phyloP scores from a whole-genome alignment of 2,888 invertebrate genomes.

The Leptopilina myrica region DNA sequence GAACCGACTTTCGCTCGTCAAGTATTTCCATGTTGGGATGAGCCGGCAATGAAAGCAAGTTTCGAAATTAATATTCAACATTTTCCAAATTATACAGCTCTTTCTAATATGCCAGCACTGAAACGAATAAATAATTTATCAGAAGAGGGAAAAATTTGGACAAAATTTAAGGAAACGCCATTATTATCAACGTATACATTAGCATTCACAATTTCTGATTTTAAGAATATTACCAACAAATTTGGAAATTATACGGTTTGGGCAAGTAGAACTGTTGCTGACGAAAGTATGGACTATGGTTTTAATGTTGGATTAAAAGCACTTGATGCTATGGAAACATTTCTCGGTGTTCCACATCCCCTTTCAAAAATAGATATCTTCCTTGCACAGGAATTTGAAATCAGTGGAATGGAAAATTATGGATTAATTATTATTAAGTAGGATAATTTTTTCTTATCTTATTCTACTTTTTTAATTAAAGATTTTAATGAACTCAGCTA shows the following conservation, averaged over 20 bases:
- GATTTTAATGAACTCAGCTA: too few species aligned
- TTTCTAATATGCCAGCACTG: background rate
- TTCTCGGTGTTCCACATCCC: background rate
- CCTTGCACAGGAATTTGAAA: background rate
- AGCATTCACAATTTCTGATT: background rate
- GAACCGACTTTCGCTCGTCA: background rate
- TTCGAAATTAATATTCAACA: background rate
- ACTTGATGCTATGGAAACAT: background rate
- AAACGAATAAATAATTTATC: background rate
- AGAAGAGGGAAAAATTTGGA: background rate
- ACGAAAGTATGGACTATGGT: background rate
- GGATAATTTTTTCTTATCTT: background rate
- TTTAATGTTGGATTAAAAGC: background rate
- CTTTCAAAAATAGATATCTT: background rate
- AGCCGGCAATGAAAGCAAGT: background rate
- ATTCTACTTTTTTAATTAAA: too few species aligned
- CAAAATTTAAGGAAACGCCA: background rate
- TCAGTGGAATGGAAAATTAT: background rate
- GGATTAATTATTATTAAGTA: background rate
- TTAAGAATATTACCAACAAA: background rate
- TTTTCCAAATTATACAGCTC: background rate
- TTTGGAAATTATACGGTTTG: background rate
- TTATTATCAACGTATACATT: background rate
- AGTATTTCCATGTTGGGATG: conserved; percentile 1
- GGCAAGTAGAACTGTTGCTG: background rate